These are phyloP conservation scores for Drosophila pandora DNA, from an alignment of 1,140 invertebrate species.

Conservation along the genomic window DNA sequence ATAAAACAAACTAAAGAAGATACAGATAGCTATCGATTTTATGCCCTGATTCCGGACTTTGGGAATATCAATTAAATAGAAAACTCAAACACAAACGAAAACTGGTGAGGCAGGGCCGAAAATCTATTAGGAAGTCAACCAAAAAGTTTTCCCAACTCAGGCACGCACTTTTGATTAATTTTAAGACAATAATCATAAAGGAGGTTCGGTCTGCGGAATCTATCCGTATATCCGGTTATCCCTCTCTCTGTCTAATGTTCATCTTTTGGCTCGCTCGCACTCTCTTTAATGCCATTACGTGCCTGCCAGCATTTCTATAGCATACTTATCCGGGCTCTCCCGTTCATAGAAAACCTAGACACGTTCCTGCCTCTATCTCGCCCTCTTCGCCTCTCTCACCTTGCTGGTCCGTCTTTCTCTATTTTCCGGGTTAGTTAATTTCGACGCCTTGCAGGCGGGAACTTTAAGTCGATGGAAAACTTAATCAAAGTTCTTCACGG, in stretches of 20 bases:
- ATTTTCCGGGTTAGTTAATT: conserved; percentile 73
- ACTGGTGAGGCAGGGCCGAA: conserved; percentile 4
- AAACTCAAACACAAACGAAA: conserved; percentile 41
- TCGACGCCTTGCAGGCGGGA: conserved; percentile 58
- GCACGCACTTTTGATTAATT: conserved; percentile 77
- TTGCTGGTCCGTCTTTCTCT: conserved; percentile 7
- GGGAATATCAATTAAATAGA: conserved; percentile 41
- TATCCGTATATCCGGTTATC: not conserved
- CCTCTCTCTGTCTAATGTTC: conserved; percentile 10
- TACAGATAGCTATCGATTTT: not conserved
- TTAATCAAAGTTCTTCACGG: conserved; percentile 73
- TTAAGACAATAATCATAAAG: conserved; percentile 80
- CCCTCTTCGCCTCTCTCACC: not conserved
- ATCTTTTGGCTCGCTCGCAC: not conserved
- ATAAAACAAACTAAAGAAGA: not conserved
- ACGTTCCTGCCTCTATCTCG: conserved; percentile 38
- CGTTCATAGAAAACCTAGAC: conserved; percentile 49
- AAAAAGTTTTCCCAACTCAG: conserved; percentile 36
- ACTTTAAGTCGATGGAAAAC: conserved; percentile 75
- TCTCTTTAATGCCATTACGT: conserved; percentile 65
- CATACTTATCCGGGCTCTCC: conserved; percentile 59
- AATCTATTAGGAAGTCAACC: conserved; percentile 61
- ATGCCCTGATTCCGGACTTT: not conserved
- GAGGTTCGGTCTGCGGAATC: conserved; percentile 25
- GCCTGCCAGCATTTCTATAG: conserved; percentile 55